These are phyloP conservation scores for Sympetrum striolatum DNA, from an alignment of 2,888 invertebrate genomes.

Conservation along the genomic window DNA sequence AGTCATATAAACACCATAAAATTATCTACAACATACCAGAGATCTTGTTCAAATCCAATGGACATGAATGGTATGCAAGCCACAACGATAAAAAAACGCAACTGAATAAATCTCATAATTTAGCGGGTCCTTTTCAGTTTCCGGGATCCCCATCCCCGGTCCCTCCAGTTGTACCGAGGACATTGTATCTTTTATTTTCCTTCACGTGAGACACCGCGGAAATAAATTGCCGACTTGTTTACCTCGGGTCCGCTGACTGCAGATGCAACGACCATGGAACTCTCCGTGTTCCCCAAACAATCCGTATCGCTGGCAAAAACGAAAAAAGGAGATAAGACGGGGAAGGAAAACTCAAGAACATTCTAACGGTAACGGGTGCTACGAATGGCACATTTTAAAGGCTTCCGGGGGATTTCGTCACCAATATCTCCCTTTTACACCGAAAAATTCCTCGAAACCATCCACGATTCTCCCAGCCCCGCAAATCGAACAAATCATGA, in stretches of 20 bases:
- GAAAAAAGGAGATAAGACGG: neutral
- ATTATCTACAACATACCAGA: too few relatives aligned
- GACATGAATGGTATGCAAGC: too few relatives aligned
- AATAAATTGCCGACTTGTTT: neutral
- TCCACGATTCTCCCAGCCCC: neutral
- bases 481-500: neutral
- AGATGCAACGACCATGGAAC: neutral
- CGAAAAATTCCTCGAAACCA: neutral
- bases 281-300: neutral
- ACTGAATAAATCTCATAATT: too few relatives aligned
- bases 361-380: neutral
- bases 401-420: neutral
- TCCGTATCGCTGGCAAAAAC: neutral
- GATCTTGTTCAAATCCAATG: too few relatives aligned
- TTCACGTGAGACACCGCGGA: neutral
- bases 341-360: neutral
- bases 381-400: neutral
- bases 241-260: neutral
- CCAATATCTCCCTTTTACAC: neutral
- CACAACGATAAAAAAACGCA: too few relatives aligned
- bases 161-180: too few relatives aligned
- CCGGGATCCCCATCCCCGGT: too few relatives aligned
- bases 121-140: too few relatives aligned
- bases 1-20: too few relatives aligned
- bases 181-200: too few relatives aligned